phyloP scores from a whole-genome alignment of 2,888 invertebrate species.

The Napeogenes sylphis region DNA sequence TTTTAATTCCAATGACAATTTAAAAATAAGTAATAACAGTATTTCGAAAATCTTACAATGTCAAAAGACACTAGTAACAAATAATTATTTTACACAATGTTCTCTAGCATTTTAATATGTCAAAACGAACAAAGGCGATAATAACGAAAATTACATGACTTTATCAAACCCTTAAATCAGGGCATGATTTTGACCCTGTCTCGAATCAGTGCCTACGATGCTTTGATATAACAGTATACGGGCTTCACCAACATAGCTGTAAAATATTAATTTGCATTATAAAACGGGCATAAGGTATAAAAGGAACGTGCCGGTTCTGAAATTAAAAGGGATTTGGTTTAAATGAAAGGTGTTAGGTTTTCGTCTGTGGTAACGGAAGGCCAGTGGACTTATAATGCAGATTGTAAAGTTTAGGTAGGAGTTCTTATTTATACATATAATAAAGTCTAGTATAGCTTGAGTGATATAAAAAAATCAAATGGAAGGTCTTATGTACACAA shows the following conservation, averaged over 20 bases:
- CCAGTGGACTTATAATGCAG: constrained; percentile 4
- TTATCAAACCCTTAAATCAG: too few species aligned
- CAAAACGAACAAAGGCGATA: too few species aligned
- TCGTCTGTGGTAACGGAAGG: constrained; percentile 13
- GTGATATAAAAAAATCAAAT: background rate
- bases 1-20: too few species aligned
- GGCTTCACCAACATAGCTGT: constrained; percentile 34
- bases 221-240: constrained; percentile 13
- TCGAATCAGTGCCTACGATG: background rate
- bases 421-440: constrained; percentile 1
- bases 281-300: constrained; percentile 43
- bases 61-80: too few species aligned
- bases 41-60: too few species aligned
- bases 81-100: too few species aligned
- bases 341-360: constrained; percentile 62
- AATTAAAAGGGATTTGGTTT: constrained; percentile 61
- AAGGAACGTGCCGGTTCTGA: constrained; percentile 56
- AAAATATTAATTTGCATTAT: constrained; percentile 55
- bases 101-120: too few species aligned
- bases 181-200: too few species aligned
- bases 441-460: constrained; percentile 11
- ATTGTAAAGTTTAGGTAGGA: background rate
- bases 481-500: constrained; percentile 6
- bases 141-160: too few species aligned
- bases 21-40: too few species aligned